These are phyloP conservation scores for Xestia xanthographa DNA, from an alignment of 2,888 invertebrate genomes.

Conservation along the genomic window DNA sequence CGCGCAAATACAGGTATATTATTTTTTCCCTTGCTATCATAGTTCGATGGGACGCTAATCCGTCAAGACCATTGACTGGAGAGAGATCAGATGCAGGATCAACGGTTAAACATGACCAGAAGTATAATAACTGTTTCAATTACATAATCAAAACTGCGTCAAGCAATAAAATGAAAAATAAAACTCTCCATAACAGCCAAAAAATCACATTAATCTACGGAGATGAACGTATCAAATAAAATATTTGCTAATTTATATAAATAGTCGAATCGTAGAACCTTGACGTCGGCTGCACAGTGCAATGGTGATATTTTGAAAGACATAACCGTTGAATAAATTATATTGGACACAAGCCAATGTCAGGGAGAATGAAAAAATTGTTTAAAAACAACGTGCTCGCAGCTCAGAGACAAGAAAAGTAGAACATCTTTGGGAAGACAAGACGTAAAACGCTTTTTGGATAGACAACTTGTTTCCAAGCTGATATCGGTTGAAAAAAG, in stretches of 20 bases:
- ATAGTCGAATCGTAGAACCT: constrained; percentile 72
- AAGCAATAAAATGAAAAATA: constrained; percentile 36
- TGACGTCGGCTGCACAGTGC: constrained; percentile 80
- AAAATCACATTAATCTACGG: constrained; percentile 52
- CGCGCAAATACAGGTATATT: not conserved
- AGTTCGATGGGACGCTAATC: not conserved
- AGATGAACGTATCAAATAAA: constrained; percentile 61
- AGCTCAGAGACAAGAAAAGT: constrained; percentile 49
- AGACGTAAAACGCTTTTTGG: constrained; percentile 22
- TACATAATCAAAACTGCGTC: constrained; percentile 48
- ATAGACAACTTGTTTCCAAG: constrained; percentile 33
- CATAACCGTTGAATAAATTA: constrained; percentile 84
- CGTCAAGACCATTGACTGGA: not conserved
- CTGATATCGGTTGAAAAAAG: constrained; percentile 15
- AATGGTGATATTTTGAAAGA: constrained; percentile 82
- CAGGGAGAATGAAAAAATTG: constrained; percentile 66
- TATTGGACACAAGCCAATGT: constrained; percentile 81
- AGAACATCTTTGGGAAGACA: constrained; percentile 42
- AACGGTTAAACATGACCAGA: too few relatives aligned
- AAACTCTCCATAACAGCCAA: constrained; percentile 15
- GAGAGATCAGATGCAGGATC: not conserved
- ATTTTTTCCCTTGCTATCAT: not conserved
- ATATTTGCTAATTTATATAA: constrained; percentile 64
- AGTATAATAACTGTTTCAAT: constrained; percentile 19
- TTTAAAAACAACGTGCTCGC: constrained; percentile 58